phyloP scores from a whole-genome alignment of 2,888 invertebrate species.

The Synergus gifuensis region DNA sequence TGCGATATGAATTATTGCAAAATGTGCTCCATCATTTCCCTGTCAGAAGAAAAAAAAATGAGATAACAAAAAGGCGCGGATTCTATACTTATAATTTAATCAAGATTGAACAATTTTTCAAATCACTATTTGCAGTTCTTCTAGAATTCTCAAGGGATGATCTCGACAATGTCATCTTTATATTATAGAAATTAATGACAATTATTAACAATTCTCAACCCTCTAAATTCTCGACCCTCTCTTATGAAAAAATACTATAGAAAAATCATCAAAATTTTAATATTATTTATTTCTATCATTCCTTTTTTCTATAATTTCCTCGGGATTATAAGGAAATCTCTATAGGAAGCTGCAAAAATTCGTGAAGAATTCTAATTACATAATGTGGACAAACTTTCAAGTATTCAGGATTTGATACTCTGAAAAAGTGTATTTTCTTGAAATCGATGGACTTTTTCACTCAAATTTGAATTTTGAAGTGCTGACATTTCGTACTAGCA shows the following conservation, averaged over 20 bases:
- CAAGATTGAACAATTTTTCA: constrained; percentile 10
- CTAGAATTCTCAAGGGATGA: neutral
- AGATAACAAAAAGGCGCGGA: constrained; percentile 29
- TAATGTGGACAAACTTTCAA: neutral
- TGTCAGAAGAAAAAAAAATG: constrained; percentile 1
- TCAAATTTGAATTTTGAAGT: neutral
- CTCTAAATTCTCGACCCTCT: no score
- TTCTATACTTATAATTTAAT: constrained; percentile 11
- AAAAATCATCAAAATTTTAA: no score
- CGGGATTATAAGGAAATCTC: no score
- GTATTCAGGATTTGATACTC: neutral
- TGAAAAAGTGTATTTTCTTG: neutral
- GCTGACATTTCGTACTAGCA: neutral
- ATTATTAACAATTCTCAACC: no score
- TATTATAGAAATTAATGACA: neutral
- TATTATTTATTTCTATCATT: no score
- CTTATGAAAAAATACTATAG: no score
- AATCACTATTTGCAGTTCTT: constrained; percentile 2
- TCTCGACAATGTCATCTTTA: neutral
- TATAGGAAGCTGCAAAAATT: neutral
- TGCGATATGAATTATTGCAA: constrained; percentile 19
- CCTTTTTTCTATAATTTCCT: no score
- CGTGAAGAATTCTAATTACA: neutral
- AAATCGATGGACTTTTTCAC: neutral
- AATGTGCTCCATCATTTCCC: constrained; percentile 18